These are phyloP conservation scores for Tenthredo scrophulariae DNA, from an alignment of 2,888 invertebrate species.

Conservation along the genomic window DNA sequence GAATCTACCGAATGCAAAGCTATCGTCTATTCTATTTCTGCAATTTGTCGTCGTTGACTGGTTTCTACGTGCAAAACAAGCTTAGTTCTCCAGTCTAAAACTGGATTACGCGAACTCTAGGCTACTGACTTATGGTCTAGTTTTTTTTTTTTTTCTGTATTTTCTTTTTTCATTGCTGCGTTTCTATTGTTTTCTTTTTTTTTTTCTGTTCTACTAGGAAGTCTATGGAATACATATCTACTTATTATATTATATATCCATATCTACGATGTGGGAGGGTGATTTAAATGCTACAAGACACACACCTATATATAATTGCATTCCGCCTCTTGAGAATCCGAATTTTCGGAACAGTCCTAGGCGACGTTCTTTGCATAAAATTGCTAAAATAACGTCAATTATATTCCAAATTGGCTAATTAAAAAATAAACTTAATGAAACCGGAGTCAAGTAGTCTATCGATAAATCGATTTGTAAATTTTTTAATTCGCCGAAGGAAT, in stretches of 20 bases:
- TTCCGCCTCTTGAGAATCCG: slow-evolving; percentile 73
- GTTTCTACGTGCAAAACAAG: slow-evolving; percentile 37
- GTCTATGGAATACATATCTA: slow-evolving; percentile 10
- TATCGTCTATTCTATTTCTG: slow-evolving; percentile 27
- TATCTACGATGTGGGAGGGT: slow-evolving; percentile 20
- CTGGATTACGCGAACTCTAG: slow-evolving; percentile 45
- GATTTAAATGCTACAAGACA: slow-evolving; percentile 56
- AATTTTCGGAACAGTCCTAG: slow-evolving; percentile 62
- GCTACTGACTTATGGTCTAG: slow-evolving; percentile 50
- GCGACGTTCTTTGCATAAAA: slow-evolving; percentile 66
- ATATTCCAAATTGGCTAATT: slow-evolving; percentile 21
- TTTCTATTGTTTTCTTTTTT: not conserved
- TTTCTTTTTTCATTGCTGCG: not conserved
- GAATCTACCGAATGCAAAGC: not conserved
- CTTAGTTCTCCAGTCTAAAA: slow-evolving; percentile 41
- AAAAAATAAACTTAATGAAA: slow-evolving; percentile 8
- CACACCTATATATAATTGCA: slow-evolving; percentile 73
- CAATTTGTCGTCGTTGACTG: slow-evolving; percentile 43
- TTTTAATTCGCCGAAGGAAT: not conserved
- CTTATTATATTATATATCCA: not conserved
- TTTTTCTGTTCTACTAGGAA: not conserved
- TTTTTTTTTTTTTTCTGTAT: not conserved
- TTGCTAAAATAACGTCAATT: slow-evolving; percentile 67
- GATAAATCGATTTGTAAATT: not conserved
- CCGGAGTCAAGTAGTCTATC: not conserved